Base-by-base conservation (phyloP, 1,140 invertebrate species). In the Campoletis sonorensis region DNA sequence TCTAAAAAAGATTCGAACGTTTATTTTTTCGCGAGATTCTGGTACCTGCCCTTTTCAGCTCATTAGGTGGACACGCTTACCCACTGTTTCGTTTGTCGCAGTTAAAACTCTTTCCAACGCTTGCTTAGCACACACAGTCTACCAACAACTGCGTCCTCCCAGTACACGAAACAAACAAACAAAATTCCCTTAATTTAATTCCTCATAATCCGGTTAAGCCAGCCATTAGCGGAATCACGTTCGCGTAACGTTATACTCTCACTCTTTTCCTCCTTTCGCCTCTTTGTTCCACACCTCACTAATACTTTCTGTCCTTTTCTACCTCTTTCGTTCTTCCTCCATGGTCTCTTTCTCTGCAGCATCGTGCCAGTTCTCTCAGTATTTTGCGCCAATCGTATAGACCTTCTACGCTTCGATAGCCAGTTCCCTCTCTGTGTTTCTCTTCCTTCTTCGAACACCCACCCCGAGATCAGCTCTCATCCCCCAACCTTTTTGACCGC, bases 101-200 rank as follows among this genome's bases (percentile, higher is more conserved):
- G n/a, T 64, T 26, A 27, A 64, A 64, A 64, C 21, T 1, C 61
- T 26, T 26, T 30, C 80, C 81, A 80, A 79, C 68, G 75, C 75
- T 82, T 84, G 54, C 79, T 77, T 54, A 64, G 75, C 71, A 77
- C 73, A 67, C 51, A 70, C 79, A 77, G 11, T 33, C 26, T 33
- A 33, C 30, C 30, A 13, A 70, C 67, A 70, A 33, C 70, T 16
- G 54, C 58, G 27, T 79, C 71, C 61, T 23, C 27, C 1, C 10
- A 70, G 67, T 70, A 37, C 67, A 2, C 30, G 27, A 70, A 70
- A 70, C 67, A 86, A 89, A 86, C 85, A 86, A 85, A 88, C 85
- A 84, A 86, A 83, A 86, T 86, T 87, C 79, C 87, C 86, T 84
- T 87, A 86, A 89, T 87, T 89, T 88, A 85, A 88, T 88, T 90